Percentiles rank a stretch among this genome's conserved stretches.
Evolutionary conservation across 2,888 invertebrate species (phyloP).

Genomic region (Chrysotoxum bicinctum): DNA sequence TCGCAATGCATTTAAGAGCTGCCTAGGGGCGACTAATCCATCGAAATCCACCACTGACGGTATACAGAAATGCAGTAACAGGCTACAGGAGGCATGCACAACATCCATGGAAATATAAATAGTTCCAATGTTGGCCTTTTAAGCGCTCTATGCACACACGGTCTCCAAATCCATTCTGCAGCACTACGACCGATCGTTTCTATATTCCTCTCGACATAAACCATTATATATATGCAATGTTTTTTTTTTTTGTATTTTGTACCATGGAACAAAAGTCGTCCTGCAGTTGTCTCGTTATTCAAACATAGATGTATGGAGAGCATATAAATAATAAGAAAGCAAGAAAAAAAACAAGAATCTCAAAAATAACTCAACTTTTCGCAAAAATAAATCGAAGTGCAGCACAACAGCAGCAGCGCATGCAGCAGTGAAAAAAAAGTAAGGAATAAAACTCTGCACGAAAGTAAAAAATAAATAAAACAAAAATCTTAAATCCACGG

Average conservation of each 20-base stretch:
- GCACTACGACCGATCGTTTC: slow-evolving; percentile 3
- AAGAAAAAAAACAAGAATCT: slow-evolving; percentile 25
- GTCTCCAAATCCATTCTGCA: neutral
- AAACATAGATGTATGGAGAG: slow-evolving; percentile 70
- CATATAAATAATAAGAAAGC: slow-evolving; percentile 43
- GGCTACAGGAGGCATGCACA: slow-evolving; percentile 46
- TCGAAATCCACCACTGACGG: neutral
- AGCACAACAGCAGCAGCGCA: slow-evolving; percentile 7
- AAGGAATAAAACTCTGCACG: slow-evolving; percentile 35
- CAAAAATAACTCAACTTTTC: slow-evolving; percentile 67
- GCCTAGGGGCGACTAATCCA: neutral
- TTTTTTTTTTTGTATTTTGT: slow-evolving; percentile 47
- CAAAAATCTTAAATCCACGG: slow-evolving; percentile 44
- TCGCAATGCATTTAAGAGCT: neutral
- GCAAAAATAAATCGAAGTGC: slow-evolving; percentile 65
- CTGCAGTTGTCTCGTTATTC: slow-evolving; percentile 72
- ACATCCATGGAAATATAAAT: slow-evolving; percentile 59
- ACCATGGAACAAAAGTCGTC: slow-evolving; percentile 68
- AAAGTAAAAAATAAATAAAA: slow-evolving; percentile 30
- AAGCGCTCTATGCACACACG: slow-evolving; percentile 57
- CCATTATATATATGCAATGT: slow-evolving; percentile 21
- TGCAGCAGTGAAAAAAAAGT: slow-evolving; percentile 9
- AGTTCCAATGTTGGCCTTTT: slow-evolving; percentile 59
- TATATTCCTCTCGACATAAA: slow-evolving; percentile 26
- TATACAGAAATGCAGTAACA: slow-evolving; percentile 11